Evolutionary conservation across 1,140 invertebrate genomes (phyloP), one percentile per base, ranked within the genome.

Genomic region (Idris sp.): DNA sequence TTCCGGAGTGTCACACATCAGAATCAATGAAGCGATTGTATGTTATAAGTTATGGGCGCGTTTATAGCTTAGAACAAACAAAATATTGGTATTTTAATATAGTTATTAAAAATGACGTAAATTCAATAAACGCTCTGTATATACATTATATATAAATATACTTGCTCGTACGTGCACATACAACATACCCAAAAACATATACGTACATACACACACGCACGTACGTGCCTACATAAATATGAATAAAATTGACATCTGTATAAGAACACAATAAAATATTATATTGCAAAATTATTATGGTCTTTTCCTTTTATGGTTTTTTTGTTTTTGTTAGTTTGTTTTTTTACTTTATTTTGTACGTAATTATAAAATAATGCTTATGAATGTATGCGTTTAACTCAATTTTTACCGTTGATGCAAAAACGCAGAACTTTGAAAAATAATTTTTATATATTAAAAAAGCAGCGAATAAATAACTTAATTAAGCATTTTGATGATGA

Each of bases 1-100:
- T 30, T 40, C 25, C 30, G 26, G 43, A 53, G 54, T 40, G 49
- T 74, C 51, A 54, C 19, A 33, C 38, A n/a, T n/a, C n/a, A n/a
- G n/a, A n/a, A n/a, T n/a, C n/a, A n/a, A n/a, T n/a, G 35, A 49
- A 68, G 51, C 54, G 38, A 73, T 43, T 68, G 74, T 28, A 81
- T 49, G 74, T 75, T 74, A 72, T 46, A 49, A 48, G 74, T 67
- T 76, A 65, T 43, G 68, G 49, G 62, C 64, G 68, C 74, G 74
- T 76, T 76, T 73, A 76, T 72, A 68, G 56, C 68, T 72, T 68
- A 77, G 64, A 59, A 54, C 56, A 77, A 80, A 84, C 82, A 83
- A 84, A 85, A 85, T 84, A 86, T 86, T 86, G 84, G 76, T 86
- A n/a, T n/a, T n/a, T n/a, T 86, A 78, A 86, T 49, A 59, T 86